These are phyloP conservation scores for Clepsis dumicolana DNA, from an alignment of 2,888 invertebrate species.

Conservation along the genomic window DNA sequence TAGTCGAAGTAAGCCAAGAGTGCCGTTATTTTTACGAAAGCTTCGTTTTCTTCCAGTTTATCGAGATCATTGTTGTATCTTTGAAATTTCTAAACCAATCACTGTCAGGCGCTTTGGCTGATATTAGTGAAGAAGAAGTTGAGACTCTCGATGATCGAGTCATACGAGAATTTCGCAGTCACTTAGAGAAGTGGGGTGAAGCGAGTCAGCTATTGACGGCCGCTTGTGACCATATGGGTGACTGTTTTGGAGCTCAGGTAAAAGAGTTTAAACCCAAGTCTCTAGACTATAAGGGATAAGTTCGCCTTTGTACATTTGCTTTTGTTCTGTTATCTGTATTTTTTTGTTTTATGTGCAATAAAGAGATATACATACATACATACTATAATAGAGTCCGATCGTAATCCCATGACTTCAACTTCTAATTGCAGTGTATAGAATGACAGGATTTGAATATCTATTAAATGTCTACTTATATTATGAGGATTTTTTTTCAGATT, in stretches of 20 bases:
- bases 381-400: too few species aligned
- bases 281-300: too few species aligned
- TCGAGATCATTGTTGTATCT: background rate
- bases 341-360: too few species aligned
- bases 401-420: too few species aligned
- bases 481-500: too few species aligned
- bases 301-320: too few species aligned
- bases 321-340: too few species aligned
- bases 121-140: background rate
- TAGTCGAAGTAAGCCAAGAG: background rate
- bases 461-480: too few species aligned
- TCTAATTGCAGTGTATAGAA: too few species aligned
- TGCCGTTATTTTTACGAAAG: background rate
- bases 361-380: too few species aligned
- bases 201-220: background rate
- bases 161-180: background rate
- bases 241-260: conserved; percentile 1
- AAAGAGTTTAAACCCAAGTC: background rate
- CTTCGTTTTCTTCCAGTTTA: background rate
- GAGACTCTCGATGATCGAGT: background rate
- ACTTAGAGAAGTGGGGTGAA: background rate
- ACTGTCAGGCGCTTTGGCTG: background rate
- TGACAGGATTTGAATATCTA: too few species aligned
- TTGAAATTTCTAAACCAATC: background rate
- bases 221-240: background rate